Conservation (phyloP, 2,797 vertebrate genomes). For the Gallinago stenura region DNA sequence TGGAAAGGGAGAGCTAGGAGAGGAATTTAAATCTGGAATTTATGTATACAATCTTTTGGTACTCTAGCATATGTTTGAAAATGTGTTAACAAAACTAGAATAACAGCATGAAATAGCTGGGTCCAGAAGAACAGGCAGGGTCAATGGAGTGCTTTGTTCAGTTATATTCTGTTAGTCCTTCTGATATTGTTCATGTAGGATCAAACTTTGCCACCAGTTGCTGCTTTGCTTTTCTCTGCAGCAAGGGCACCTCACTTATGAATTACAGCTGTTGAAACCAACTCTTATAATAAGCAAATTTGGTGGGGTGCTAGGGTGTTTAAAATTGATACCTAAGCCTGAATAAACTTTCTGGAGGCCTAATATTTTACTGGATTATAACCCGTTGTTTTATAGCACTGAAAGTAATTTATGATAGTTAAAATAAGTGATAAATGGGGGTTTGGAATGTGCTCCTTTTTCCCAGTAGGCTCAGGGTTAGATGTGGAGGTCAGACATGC, state of each 20-base stretch:
- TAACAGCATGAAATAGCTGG: background rate
- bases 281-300: slow-evolving; percentile 37
- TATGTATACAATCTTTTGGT: background rate
- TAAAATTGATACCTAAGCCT: slow-evolving; percentile 66
- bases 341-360: slow-evolving; percentile 61
- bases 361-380: slow-evolving; percentile 67
- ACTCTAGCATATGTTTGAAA: background rate
- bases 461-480: slow-evolving; percentile 29
- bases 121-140: background rate
- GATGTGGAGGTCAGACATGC: slow-evolving; percentile 25
- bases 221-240: background rate
- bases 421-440: slow-evolving; percentile 63
- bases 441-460: slow-evolving; percentile 42
- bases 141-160: background rate
- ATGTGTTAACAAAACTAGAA: background rate
- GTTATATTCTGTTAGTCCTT: background rate
- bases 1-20: background rate
- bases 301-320: slow-evolving; percentile 19
- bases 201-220: background rate
- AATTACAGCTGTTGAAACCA: slow-evolving; percentile 13
- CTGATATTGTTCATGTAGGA: background rate
- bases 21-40: background rate
- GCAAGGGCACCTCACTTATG: background rate
- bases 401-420: slow-evolving; percentile 65
- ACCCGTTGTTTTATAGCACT: slow-evolving; percentile 62